phyloP scores from a whole-genome alignment of 2,888 invertebrate species.

The Euphydryas editha region DNA sequence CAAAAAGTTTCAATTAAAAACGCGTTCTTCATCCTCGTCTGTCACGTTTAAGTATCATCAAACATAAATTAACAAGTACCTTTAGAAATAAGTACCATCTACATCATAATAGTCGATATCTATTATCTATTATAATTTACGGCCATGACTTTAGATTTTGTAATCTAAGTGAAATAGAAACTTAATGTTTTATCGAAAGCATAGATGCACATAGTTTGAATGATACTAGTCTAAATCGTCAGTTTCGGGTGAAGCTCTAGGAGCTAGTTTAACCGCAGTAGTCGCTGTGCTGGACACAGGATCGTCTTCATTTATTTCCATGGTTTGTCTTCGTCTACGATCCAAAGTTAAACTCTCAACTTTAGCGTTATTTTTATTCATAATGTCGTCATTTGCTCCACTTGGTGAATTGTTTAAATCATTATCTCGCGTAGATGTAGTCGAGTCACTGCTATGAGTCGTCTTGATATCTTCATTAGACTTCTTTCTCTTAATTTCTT shows the following conservation, averaged over 20 bases:
- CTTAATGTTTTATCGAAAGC: conserved; percentile 51
- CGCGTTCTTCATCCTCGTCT: conserved; percentile 2
- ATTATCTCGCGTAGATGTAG: conserved; percentile 46
- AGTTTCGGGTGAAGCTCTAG: conserved; percentile 65
- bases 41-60: conserved; percentile 28
- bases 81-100: conserved; percentile 45
- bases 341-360: conserved; percentile 63
- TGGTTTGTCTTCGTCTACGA: conserved; percentile 65
- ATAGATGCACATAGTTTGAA: conserved; percentile 33
- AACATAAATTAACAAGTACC: conserved; percentile 43
- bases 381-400: conserved; percentile 47
- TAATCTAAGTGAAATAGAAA: conserved; percentile 59
- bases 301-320: conserved; percentile 49
- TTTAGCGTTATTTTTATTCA: conserved; percentile 46
- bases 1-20: conserved; percentile 10
- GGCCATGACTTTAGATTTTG: conserved; percentile 54
- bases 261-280: conserved; percentile 51
- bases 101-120: conserved; percentile 30
- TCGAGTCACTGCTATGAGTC: conserved; percentile 50
- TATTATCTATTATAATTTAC: conserved; percentile 24
- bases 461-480: conserved; percentile 53
- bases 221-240: conserved; percentile 65
- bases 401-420: conserved; percentile 47
- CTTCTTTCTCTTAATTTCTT: conserved; percentile 65
- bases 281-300: conserved; percentile 43